Evolutionary conservation across 2,888 invertebrate species (phyloP).

Genomic region (Bibio marci): DNA sequence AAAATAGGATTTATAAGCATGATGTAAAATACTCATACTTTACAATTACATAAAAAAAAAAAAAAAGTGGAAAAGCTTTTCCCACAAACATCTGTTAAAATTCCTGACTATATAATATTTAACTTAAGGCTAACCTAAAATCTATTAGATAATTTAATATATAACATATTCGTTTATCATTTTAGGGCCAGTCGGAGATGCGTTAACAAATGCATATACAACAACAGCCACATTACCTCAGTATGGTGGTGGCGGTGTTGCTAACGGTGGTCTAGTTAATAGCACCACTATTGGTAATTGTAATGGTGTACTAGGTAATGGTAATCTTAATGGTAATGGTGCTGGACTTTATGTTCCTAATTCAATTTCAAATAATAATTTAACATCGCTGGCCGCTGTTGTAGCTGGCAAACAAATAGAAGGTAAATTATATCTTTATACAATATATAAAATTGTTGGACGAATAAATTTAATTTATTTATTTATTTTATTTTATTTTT

Average conservation of each 20-base stretch:
- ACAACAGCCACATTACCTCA: slow-evolving; percentile 15
- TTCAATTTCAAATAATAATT: slow-evolving; percentile 38
- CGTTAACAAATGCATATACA: slow-evolving; percentile 37
- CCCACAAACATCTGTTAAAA: too few relatives aligned
- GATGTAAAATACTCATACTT: too few relatives aligned
- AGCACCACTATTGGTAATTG: too few relatives aligned
- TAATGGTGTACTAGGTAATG: slow-evolving; percentile 2
- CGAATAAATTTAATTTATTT: not conserved
- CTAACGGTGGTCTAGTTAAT: slow-evolving; percentile 22
- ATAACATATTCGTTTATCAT: too few relatives aligned
- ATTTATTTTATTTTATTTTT: slow-evolving; percentile 1
- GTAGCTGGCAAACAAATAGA: slow-evolving; percentile 86
- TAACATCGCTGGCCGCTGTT: slow-evolving; percentile 56
- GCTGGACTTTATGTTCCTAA: slow-evolving; percentile 31
- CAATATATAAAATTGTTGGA: not conserved
- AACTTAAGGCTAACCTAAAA: too few relatives aligned
- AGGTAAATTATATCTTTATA: slow-evolving; percentile 33
- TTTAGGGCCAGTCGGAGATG: slow-evolving; percentile 41
- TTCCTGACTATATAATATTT: too few relatives aligned
- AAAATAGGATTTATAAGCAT: too few relatives aligned
- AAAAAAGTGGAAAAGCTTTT: too few relatives aligned
- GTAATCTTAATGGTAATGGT: slow-evolving; percentile 34
- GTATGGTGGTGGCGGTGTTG: slow-evolving; percentile 12
- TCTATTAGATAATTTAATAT: too few relatives aligned
- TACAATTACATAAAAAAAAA: too few relatives aligned